phyloP scores from a whole-genome alignment of 1,140 invertebrate species.

The Micrasema minimum region DNA sequence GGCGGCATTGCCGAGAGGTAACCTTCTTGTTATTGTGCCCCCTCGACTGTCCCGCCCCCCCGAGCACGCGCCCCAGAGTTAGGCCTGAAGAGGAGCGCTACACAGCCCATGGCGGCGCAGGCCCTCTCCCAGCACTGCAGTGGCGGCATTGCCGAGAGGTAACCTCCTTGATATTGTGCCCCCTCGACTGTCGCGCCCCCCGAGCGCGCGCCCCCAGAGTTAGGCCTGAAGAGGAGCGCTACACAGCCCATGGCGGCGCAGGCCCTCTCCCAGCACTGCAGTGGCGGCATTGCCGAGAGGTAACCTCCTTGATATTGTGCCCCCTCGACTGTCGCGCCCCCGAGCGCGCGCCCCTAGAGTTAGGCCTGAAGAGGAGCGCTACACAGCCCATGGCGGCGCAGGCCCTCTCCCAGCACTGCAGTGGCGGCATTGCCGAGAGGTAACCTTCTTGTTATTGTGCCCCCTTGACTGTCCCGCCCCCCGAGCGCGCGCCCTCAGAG shows the following conservation, averaged over 20 bases:
- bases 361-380: conserved; percentile 57
- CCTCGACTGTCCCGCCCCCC: neutral
- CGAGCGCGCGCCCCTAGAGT: no score
- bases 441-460: no score
- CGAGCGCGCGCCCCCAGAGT: no score
- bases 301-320: no score
- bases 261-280: conserved; percentile 68
- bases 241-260: conserved; percentile 61
- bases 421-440: conserved; percentile 74
- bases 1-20: conserved; percentile 74
- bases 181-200: no score
- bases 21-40: no score
- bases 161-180: no score
- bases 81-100: conserved; percentile 58
- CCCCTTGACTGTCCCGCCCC: no score
- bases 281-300: conserved; percentile 74
- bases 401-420: conserved; percentile 68
- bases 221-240: conserved; percentile 57
- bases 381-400: conserved; percentile 61
- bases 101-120: conserved; percentile 60
- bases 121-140: conserved; percentile 69
- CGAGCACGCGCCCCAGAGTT: no score
- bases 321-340: no score
- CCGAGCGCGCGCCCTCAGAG: no score
- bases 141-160: conserved; percentile 74